Percentiles rank a stretch among this genome's conserved stretches.
phyloP scores from a whole-genome alignment of 2,797 vertebrate species.

The Pipistrellus kuhlii region DNA sequence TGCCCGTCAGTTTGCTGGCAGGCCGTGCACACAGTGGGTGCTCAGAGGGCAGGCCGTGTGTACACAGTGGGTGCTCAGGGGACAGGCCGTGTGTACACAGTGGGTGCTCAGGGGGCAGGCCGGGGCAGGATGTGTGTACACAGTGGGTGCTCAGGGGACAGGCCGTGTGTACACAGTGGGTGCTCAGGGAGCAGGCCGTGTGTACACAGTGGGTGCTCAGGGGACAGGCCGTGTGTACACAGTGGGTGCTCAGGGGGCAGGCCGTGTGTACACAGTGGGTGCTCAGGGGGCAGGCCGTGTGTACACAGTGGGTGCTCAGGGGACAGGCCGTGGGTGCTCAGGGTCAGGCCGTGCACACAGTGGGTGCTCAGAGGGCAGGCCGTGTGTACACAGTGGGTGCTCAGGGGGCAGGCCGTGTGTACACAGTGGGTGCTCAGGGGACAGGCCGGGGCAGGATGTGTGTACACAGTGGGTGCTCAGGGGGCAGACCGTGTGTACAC shows the following conservation, averaged over 20 bases:
- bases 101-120: too few relatives aligned
- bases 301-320: background rate
- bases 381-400: too few relatives aligned
- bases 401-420: background rate
- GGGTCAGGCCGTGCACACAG: accelerated
- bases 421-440: too few relatives aligned
- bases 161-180: background rate
- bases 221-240: accelerated
- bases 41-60: accelerated
- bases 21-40: accelerated
- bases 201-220: background rate
- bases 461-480: background rate
- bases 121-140: background rate
- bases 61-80: accelerated
- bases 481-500: background rate
- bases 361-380: too few relatives aligned
- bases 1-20: accelerated
- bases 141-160: too few relatives aligned
- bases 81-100: background rate
- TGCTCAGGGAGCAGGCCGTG: too few relatives aligned
- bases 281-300: background rate
- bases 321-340: too few relatives aligned
- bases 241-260: accelerated
- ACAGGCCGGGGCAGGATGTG: too few relatives aligned
- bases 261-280: background rate